Conservation (phyloP, 1,140 invertebrate genomes). For the Anastrepha ludens region DNA sequence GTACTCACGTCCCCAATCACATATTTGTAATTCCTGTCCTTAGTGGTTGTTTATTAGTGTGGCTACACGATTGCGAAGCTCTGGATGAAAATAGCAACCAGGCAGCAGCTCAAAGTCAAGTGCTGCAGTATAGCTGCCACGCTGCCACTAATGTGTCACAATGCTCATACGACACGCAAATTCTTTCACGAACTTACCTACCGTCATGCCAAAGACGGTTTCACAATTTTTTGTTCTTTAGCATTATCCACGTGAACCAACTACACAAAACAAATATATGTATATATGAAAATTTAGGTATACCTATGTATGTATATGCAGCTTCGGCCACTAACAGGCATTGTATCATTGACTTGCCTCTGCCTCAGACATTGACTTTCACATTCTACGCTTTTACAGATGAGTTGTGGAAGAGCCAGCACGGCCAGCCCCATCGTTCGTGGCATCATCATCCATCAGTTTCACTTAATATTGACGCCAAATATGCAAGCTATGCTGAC, state of each 20-base stretch:
- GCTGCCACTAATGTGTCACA: constrained; percentile 44
- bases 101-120: background rate
- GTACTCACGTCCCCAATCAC: background rate
- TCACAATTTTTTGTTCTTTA: constrained; percentile 65
- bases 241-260: background rate
- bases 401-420: background rate
- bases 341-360: constrained; percentile 28
- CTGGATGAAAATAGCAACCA: background rate
- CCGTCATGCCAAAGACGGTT: constrained; percentile 73
- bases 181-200: constrained; percentile 73
- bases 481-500: constrained; percentile 73
- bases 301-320: background rate
- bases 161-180: constrained; percentile 71
- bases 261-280: constrained; percentile 11
- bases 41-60: background rate
- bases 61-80: background rate
- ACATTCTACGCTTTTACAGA: background rate
- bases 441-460: constrained; percentile 69
- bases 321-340: background rate
- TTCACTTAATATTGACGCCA: constrained; percentile 74
- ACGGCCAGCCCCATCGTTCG: background rate
- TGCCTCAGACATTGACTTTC: background rate
- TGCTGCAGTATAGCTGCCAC: background rate
- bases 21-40: background rate
- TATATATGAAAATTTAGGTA: background rate